Base-by-base conservation (phyloP, 2,113 vertebrate species). In the Nerophis lumbriciformis region DNA sequence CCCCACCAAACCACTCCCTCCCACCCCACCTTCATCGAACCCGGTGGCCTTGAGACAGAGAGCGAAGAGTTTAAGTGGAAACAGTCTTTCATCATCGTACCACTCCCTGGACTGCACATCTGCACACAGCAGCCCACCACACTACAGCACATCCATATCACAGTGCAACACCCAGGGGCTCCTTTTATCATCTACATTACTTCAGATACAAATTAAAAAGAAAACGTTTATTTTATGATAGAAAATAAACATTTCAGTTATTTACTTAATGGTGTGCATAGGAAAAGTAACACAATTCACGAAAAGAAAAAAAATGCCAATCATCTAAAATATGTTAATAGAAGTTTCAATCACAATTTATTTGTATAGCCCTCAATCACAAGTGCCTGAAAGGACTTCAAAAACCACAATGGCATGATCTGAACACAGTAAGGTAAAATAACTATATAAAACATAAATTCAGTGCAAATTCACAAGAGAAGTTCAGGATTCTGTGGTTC, bases 21-120 rank as follows among this genome's bases (percentile, higher is more conserved):
- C 58, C 47, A 47, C 59, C 71, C 77, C 79, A 82, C 83, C 79
- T 82, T 79, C 71, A 63, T 74, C 66, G 68, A 80, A 85, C 80
- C 68, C 77, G 54, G 71, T 81, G 78, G 81, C 83, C 82, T 81
- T 80, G 75, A 69, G 79, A 81, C 80, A 64, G 71, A 81, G 82
- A 86, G 78, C 73, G 70, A 66, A 80, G 72, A 71, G 68, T 81
- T 77, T 73, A 82, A 85, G 71, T 85, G 82, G 83, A 88, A 86
- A 82, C 80, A 82, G 80, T 81, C 79, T 80, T 83, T 86, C 78
- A 83, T 83, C 76, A 77, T 68, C 68, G 71, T 60, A 72, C 56
- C 69, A 69, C 75, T 79, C 77, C 65, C 56, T 48, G 71, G 60
- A 57, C 65, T 38, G 61, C 75, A 84, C 71, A 81, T 79, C 71